phyloP scores from a whole-genome alignment of 2,113 vertebrate genomes.

The Narcine bancroftii region DNA sequence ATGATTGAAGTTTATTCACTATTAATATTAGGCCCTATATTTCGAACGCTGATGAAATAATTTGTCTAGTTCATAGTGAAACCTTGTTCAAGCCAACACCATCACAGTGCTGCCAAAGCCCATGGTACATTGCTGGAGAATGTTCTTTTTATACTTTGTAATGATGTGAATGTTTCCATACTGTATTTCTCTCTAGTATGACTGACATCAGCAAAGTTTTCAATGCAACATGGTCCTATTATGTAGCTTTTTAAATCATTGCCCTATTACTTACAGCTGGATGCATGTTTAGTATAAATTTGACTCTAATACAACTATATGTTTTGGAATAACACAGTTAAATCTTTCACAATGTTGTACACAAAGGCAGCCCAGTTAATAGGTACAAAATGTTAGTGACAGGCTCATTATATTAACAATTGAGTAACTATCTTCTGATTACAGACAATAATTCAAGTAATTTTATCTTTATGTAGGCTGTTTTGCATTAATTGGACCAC shows the following conservation, averaged over 20 bases:
- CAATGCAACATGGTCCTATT: not conserved
- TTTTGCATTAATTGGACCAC: constrained; percentile 7
- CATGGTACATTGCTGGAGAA: not conserved
- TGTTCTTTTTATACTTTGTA: not conserved
- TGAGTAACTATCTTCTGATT: not conserved
- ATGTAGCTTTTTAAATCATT: too few species aligned
- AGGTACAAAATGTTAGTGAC: not conserved
- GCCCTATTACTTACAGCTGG: not conserved
- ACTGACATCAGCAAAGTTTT: not conserved
- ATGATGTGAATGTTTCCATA: not conserved
- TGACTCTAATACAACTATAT: not conserved
- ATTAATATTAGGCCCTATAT: not conserved
- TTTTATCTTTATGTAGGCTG: not conserved
- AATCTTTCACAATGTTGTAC: not conserved
- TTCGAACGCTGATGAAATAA: not conserved
- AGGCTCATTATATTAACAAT: not conserved
- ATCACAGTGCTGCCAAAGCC: not conserved
- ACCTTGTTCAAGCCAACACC: not conserved
- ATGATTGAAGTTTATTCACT: constrained; percentile 41
- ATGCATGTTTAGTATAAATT: not conserved
- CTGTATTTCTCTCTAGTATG: not conserved
- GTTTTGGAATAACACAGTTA: not conserved
- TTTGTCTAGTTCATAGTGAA: not conserved
- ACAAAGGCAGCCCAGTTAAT: not conserved
- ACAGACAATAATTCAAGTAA: not conserved